Evolutionary conservation across 2,113 vertebrate species (phyloP).

Genomic region (Poecilia latipinna): DNA sequence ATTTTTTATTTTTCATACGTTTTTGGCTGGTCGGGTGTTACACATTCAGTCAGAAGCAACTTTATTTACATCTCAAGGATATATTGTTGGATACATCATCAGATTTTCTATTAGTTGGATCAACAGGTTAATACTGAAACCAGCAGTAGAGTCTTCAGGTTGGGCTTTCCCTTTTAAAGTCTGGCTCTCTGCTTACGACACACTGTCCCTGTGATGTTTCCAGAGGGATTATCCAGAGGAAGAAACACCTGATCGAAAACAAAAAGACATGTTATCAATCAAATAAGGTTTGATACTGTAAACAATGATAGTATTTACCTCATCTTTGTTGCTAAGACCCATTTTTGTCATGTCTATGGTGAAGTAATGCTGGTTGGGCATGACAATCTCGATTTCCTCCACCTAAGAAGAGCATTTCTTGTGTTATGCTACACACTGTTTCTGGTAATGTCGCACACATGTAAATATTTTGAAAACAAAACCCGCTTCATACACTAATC

Average conservation of each 20-base stretch:
- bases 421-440: background rate
- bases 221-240: slow-evolving; percentile 89
- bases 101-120: accelerated
- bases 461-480: background rate
- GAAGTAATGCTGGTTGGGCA: slow-evolving; percentile 93
- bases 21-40: background rate
- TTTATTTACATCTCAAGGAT: background rate
- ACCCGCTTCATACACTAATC: background rate
- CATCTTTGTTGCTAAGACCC: slow-evolving; percentile 88
- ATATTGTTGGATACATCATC: background rate
- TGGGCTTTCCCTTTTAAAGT: slow-evolving; percentile 69
- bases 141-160: slow-evolving; percentile 4
- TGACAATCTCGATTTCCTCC: slow-evolving; percentile 89
- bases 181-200: slow-evolving; percentile 82
- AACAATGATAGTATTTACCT: slow-evolving; percentile 81
- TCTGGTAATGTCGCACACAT: background rate
- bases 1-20: background rate
- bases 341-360: slow-evolving; percentile 92
- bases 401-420: slow-evolving; percentile 79
- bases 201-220: slow-evolving; percentile 90
- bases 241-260: slow-evolving; percentile 84
- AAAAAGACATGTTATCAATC: background rate
- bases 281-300: background rate
- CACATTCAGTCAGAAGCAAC: background rate
- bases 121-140: background rate